Percentiles rank a stretch among this genome's conserved stretches.
Conservation (phyloP, 2,888 invertebrate genomes). For the Thecocarcelia acutangulata region DNA sequence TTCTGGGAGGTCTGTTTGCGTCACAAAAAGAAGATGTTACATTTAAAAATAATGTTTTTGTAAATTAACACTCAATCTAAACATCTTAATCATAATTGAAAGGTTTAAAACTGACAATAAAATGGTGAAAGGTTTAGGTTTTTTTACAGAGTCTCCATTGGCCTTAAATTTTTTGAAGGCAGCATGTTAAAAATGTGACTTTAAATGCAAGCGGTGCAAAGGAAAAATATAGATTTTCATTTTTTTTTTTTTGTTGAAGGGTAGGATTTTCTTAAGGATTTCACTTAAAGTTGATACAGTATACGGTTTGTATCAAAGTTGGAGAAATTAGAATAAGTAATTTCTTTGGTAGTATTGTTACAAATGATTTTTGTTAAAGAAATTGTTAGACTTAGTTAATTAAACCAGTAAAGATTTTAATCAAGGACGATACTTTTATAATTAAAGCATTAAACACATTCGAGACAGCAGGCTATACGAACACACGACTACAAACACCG, state of each 20-base stretch:
- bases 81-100: constrained; percentile 60
- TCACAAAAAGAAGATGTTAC: constrained; percentile 30
- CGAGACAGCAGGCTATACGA: too few relatives aligned
- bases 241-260: not conserved
- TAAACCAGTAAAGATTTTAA: too few relatives aligned
- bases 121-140: not conserved
- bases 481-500: too few relatives aligned
- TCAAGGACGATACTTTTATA: too few relatives aligned
- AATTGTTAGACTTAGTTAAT: too few relatives aligned
- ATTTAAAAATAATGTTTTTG: constrained; percentile 52
- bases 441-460: too few relatives aligned
- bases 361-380: too few relatives aligned
- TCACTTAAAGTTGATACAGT: too few relatives aligned
- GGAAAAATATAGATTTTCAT: not conserved
- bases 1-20: constrained; percentile 59
- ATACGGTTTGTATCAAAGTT: too few relatives aligned
- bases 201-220: constrained; percentile 19
- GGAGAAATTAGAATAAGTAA: too few relatives aligned
- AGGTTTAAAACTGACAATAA: constrained; percentile 13
- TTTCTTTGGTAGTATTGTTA: too few relatives aligned
- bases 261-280: not conserved
- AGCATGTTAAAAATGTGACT: not conserved
- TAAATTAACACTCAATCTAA: constrained; percentile 66
- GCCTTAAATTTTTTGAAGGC: not conserved
- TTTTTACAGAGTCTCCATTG: not conserved